Evolutionary conservation across 1,140 invertebrate species (phyloP).

Genomic region (Penaeus vannamei): DNA sequence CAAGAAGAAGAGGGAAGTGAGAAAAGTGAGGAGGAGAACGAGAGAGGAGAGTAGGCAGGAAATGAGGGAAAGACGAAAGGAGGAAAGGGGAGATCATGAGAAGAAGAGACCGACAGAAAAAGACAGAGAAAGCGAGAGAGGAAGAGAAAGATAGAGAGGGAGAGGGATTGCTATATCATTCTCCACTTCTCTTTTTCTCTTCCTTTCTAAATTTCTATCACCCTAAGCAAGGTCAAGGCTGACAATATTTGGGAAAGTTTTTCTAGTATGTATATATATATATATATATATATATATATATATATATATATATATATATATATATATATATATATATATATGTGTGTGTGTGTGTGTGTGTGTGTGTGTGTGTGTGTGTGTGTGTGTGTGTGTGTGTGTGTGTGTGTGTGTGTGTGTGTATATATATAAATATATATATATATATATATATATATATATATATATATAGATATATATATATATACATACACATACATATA

Average conservation of each 20-base stretch:
- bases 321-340: constrained; percentile 28
- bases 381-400: not conserved
- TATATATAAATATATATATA: not conserved
- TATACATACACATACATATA: no score
- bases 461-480: no score
- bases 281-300: not conserved
- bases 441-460: not conserved
- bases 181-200: not conserved
- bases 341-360: not conserved
- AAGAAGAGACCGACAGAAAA: not conserved
- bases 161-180: not conserved
- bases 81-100: not conserved
- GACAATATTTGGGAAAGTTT: not conserved
- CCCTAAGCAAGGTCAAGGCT: not conserved
- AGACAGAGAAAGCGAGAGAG: not conserved
- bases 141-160: not conserved
- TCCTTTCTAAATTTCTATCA: not conserved
- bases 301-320: constrained; percentile 28
- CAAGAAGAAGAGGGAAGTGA: not conserved
- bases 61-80: not conserved
- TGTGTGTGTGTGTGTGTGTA: not conserved
- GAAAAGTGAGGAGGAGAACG: not conserved
- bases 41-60: not conserved
- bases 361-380: not conserved
- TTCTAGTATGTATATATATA: not conserved